Evolutionary conservation across 2,888 invertebrate species (phyloP).

Genomic region (Hypsopygia costalis): DNA sequence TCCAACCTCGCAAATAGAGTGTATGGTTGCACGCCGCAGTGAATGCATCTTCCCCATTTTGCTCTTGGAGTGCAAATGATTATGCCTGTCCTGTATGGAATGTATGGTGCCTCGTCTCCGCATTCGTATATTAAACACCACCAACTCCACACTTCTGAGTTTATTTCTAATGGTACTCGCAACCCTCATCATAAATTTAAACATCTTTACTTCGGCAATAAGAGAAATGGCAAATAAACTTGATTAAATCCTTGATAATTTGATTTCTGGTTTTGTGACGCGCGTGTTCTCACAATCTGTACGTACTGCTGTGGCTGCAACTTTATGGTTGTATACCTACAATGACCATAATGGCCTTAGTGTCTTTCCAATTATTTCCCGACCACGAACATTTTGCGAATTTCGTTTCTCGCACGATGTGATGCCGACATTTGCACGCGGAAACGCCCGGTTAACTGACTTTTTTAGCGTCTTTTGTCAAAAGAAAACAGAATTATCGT

Average conservation of each 20-base stretch:
- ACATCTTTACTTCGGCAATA: conserved; percentile 33
- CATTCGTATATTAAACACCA: conserved; percentile 48
- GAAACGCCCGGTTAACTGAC: conserved; percentile 21
- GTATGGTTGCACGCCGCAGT: conserved; percentile 51
- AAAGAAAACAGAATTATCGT: conserved; percentile 33
- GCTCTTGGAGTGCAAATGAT: background rate
- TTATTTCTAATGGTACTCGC: conserved; percentile 44
- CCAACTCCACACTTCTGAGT: conserved; percentile 48
- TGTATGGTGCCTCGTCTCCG: conserved; percentile 50
- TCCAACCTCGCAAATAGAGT: conserved; percentile 65
- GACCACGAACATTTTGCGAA: conserved; percentile 17
- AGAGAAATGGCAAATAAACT: background rate
- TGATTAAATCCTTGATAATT: background rate
- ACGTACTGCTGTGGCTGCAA: conserved; percentile 8
- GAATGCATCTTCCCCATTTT: conserved; percentile 23
- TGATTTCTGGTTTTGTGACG: background rate
- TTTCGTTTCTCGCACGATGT: conserved; percentile 1
- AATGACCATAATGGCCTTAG: conserved; percentile 32
- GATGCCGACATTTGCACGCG: conserved; percentile 1
- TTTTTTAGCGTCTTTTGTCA: conserved; percentile 18
- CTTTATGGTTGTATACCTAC: conserved; percentile 45
- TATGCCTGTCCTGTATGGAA: conserved; percentile 40
- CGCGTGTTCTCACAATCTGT: background rate
- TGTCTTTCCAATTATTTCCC: conserved; percentile 20
- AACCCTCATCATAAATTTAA: conserved; percentile 46